phyloP scores from a whole-genome alignment of 2,888 invertebrate genomes.

The Drosophila merina region DNA sequence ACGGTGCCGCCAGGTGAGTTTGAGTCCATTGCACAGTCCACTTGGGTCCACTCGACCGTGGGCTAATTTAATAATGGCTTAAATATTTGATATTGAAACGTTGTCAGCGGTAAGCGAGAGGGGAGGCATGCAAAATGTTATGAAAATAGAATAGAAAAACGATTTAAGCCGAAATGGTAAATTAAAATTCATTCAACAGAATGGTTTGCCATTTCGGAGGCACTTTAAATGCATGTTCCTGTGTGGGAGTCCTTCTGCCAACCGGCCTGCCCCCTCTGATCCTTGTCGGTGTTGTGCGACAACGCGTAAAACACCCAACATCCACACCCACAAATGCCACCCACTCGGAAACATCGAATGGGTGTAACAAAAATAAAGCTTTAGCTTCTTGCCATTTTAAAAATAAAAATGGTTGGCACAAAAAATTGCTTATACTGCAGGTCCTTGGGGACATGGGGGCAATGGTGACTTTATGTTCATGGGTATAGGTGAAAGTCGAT shows the following conservation, averaged over 20 bases:
- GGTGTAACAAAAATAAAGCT: conserved; percentile 44
- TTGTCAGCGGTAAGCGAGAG: neutral
- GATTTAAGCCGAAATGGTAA: conserved; percentile 35
- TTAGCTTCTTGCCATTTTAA: conserved; percentile 50
- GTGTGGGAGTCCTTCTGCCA: conserved; percentile 17
- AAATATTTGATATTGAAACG: conserved; percentile 28
- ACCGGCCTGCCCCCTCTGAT: neutral
- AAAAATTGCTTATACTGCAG: conserved; percentile 38
- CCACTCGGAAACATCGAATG: conserved; percentile 45
- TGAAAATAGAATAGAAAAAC: conserved; percentile 1
- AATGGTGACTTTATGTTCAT: conserved; percentile 1
- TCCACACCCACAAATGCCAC: conserved; percentile 2
- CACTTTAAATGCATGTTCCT: conserved; percentile 55
- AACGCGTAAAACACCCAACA: conserved; percentile 33
- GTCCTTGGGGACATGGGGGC: neutral
- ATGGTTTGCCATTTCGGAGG: conserved; percentile 38
- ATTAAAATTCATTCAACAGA: conserved; percentile 60
- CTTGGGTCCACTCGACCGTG: conserved; percentile 23
- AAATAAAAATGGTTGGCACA: conserved; percentile 43
- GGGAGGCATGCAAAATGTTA: conserved; percentile 3
- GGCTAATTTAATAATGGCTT: conserved; percentile 47
- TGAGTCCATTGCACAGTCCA: neutral
- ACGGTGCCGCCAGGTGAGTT: conserved; percentile 93
- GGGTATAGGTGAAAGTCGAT: conserved; percentile 40
- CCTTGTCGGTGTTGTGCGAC: conserved; percentile 43